phyloP scores from a whole-genome alignment of 2,797 vertebrate genomes.

The Dallia pectoralis region DNA sequence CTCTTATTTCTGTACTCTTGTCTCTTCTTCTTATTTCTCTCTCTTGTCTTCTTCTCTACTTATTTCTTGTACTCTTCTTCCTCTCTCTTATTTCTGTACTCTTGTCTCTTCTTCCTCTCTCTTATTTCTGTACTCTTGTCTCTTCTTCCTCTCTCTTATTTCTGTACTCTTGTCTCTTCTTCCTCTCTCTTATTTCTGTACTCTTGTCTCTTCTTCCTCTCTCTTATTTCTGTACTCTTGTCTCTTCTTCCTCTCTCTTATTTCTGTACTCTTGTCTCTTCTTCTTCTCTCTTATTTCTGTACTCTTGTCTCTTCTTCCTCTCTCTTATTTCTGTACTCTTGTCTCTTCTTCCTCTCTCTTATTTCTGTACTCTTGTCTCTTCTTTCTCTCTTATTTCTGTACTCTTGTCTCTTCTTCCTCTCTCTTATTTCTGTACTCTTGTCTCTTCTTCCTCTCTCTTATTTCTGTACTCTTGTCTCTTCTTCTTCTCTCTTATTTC shows the following conservation, averaged over 20 bases:
- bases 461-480: conserved; percentile 25
- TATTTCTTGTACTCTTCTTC: conserved; percentile 6
- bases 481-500: not conserved
- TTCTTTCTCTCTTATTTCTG: conserved; percentile 34
- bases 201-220: conserved; percentile 27
- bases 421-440: conserved; percentile 26
- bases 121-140: conserved; percentile 38
- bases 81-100: too few species aligned
- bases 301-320: not conserved
- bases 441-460: conserved; percentile 36
- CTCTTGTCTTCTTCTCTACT: conserved; percentile 36
- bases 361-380: not conserved
- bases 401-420: conserved; percentile 28
- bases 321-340: too few species aligned
- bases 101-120: too few species aligned
- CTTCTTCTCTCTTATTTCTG: not conserved
- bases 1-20: too few species aligned
- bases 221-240: conserved; percentile 25
- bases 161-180: conserved; percentile 28
- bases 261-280: conserved; percentile 15
- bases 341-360: too few species aligned
- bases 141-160: conserved; percentile 29
- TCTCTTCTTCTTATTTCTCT: not conserved
- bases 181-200: conserved; percentile 45
- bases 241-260: conserved; percentile 40